A percentile compares a stretch with the other conserved stretches of the same genome.
Evolutionary conservation across 2,888 invertebrate genomes (phyloP).

Genomic region (Metellina segmentata): DNA sequence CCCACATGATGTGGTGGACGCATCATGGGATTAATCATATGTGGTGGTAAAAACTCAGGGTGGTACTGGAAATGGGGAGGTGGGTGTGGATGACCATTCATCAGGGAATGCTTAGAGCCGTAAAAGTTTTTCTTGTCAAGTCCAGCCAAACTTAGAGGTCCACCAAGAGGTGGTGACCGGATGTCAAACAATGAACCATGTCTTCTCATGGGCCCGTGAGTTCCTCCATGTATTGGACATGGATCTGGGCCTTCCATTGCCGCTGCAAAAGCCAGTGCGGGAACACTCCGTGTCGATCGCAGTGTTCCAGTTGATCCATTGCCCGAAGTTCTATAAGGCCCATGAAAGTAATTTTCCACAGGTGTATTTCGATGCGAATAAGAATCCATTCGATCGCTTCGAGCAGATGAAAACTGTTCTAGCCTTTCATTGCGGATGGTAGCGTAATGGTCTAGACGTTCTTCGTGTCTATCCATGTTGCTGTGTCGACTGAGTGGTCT

Average conservation of each 20-base stretch:
- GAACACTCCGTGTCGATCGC: constrained; percentile 78
- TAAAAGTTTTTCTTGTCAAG: constrained; percentile 72
- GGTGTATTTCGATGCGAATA: constrained; percentile 48
- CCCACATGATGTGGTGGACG: constrained; percentile 66
- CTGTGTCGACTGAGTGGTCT: constrained; percentile 70
- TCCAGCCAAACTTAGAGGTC: constrained; percentile 51
- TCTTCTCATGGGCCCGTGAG: constrained; percentile 61
- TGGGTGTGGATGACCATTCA: constrained; percentile 40
- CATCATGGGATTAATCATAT: constrained; percentile 67
- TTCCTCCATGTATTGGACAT: constrained; percentile 78
- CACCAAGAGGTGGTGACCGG: constrained; percentile 64
- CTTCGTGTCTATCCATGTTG: constrained; percentile 60
- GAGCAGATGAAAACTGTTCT: constrained; percentile 52
- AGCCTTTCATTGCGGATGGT: constrained; percentile 67
- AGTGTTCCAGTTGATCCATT: constrained; percentile 74
- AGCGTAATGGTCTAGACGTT: constrained; percentile 69
- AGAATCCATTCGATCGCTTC: constrained; percentile 67
- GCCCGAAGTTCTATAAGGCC: constrained; percentile 49
- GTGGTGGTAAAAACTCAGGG: constrained; percentile 65
- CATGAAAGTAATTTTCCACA: constrained; percentile 51
- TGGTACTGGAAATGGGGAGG: constrained; percentile 57
- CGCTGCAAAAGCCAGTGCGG: constrained; percentile 76
- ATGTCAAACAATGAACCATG: constrained; percentile 75
- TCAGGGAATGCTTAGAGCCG: constrained; percentile 66
- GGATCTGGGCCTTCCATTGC: constrained; percentile 75